Base-by-base conservation (phyloP, 1,140 invertebrate species). In the Eurytemora carolleeae region DNA sequence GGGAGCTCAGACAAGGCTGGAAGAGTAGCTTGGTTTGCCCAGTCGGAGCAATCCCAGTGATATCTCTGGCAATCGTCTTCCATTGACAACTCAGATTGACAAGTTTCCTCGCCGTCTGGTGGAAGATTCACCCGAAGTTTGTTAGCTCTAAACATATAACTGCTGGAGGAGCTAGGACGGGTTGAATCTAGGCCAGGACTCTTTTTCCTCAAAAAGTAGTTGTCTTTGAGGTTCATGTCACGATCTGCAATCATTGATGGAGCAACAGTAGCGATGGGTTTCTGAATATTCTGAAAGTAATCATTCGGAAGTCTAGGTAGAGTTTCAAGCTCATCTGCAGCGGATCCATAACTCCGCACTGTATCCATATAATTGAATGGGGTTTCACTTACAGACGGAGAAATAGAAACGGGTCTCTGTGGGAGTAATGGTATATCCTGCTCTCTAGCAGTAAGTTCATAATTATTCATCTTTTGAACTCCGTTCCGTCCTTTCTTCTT, bases 221-320 rank as follows among this genome's bases (percentile, higher is more conserved):
- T 57, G 24, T 57, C 55, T 22, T 23, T 57, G n/a, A 57, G 55
- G 55, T 57, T 57, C 2, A 21, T 21, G 24, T 57, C 55, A 3
- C 21, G 21, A 18, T 24, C 55, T 3, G 55, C n/a, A 22, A 24
- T 24, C 19, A 59, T n/a, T 22, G 23, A 25, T 12, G 58, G 58
- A 17, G 58, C 58, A n/a, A 59, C 58, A 3, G 58, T 25, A 18
- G 58, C 58, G 16, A 31, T 31, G 21, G 58, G 58, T 19, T 59
- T 59, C 19, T 59, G 58, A 18, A 59, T 59, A 25, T 31, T 59
- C 22, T 59, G 58, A 18, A 59, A 26, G 24, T n/a, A 59, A 22
- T 59, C 58, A 17, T 59, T 22, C 3, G 25, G 58, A 26, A 22
- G n/a, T n/a, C 58, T 31, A 19, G 58, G 58, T n/a, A 59, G 26